phyloP scores from a whole-genome alignment of 2,113 vertebrate species.

The Pseudopodoces humilis region DNA sequence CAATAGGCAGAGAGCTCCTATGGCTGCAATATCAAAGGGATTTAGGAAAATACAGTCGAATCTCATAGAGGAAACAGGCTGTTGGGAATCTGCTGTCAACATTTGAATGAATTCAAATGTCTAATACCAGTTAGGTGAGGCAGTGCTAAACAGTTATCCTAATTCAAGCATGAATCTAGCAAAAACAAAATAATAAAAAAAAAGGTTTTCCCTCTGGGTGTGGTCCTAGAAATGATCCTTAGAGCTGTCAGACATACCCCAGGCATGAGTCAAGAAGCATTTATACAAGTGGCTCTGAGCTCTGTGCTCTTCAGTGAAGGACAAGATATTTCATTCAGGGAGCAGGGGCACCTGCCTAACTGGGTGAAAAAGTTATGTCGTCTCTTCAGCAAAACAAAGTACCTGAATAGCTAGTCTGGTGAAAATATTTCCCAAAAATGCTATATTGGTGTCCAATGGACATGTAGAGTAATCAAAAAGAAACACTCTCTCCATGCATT shows the following conservation, averaged over 20 bases:
- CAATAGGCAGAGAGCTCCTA: neutral
- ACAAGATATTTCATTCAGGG: neutral
- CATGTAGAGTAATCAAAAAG: neutral
- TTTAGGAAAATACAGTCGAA: neutral
- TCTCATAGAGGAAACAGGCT: neutral
- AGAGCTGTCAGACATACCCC: slow-evolving; percentile 5
- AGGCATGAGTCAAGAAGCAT: slow-evolving; percentile 51
- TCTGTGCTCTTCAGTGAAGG: neutral
- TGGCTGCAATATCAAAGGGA: neutral
- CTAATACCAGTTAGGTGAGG: slow-evolving; percentile 7
- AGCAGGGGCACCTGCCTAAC: neutral
- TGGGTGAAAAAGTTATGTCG: neutral
- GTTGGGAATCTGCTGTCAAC: neutral
- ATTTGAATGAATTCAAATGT: neutral
- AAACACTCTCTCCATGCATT: neutral
- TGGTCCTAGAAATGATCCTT: slow-evolving; percentile 13
- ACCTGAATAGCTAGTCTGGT: neutral
- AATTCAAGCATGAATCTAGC: neutral
- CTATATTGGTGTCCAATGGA: neutral
- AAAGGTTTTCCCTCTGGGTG: slow-evolving; percentile 32
- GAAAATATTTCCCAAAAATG: neutral
- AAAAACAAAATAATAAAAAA: neutral
- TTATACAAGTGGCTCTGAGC: neutral
- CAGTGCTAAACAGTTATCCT: neutral
- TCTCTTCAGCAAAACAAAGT: neutral